Conservation (phyloP, 2,797 vertebrate genomes). For the Sylvia borin region DNA sequence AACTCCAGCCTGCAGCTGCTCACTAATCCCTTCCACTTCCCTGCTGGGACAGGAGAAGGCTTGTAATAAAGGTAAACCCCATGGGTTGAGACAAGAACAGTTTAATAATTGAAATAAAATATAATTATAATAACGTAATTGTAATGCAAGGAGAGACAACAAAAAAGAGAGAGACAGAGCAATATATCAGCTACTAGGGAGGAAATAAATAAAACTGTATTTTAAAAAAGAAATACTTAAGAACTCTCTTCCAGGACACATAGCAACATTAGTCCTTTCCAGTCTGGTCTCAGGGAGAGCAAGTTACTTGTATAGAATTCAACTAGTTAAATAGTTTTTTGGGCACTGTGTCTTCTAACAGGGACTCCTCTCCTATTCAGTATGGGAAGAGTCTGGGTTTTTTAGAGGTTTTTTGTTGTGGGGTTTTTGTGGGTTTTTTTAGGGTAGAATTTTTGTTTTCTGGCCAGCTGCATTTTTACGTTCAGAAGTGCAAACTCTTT, state of each 20-base stretch:
- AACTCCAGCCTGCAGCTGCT: not conserved
- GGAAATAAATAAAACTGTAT: not conserved
- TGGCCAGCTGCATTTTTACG: not conserved
- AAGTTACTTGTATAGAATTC: not conserved
- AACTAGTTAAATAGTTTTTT: not conserved
- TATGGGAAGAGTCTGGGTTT: not conserved
- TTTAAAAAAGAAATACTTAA: not conserved
- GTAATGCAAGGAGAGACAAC: not conserved
- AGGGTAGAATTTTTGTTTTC: not conserved
- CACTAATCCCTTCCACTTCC: not conserved
- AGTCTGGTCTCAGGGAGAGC: not conserved
- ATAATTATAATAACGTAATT: not conserved
- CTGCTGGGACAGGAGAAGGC: not conserved
- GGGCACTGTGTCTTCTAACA: not conserved
- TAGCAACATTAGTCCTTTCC: not conserved
- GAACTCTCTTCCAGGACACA: not conserved
- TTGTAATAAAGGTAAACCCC: not conserved
- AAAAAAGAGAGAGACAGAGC: not conserved
- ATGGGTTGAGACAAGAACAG: not conserved
- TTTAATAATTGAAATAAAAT: not conserved
- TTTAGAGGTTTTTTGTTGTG: too few relatives aligned
- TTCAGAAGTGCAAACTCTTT: conserved; percentile 16
- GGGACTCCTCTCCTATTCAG: not conserved
- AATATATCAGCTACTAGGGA: not conserved
- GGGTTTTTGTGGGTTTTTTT: too few relatives aligned